Conservation (phyloP, 2,113 vertebrate species). For the Cacatua alba region DNA sequence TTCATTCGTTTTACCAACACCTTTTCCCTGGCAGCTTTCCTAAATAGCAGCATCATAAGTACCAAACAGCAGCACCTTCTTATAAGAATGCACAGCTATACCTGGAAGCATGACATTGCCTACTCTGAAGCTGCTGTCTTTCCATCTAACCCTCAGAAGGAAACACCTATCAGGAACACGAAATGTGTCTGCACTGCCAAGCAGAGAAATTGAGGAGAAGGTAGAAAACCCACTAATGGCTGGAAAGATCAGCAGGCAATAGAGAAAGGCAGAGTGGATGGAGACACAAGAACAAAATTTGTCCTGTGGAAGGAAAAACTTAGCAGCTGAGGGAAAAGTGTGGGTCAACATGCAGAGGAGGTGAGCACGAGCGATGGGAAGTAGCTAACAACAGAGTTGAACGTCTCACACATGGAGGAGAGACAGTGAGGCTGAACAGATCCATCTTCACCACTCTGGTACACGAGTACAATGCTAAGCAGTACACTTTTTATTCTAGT, state of each 20-base stretch:
- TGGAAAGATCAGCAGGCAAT: neutral
- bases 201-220: neutral
- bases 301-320: neutral
- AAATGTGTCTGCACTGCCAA: neutral
- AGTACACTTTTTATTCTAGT: neutral
- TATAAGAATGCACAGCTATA: neutral
- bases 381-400: neutral
- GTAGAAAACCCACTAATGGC: neutral
- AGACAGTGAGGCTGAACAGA: neutral
- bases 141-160: neutral
- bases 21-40: neutral
- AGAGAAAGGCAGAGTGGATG: neutral
- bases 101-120: neutral
- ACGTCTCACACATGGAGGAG: accelerated
- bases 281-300: neutral
- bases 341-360: neutral
- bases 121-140: neutral
- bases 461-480: neutral
- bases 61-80: neutral
- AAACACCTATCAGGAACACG: neutral
- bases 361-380: neutral
- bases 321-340: neutral
- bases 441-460: neutral
- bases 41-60: neutral
- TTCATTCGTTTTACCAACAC: slow-evolving; percentile 3